A percentile compares a stretch with the other conserved stretches of the same genome.
Evolutionary conservation across 2,113 vertebrate species (phyloP).

Genomic region (Ammospiza nelsoni): DNA sequence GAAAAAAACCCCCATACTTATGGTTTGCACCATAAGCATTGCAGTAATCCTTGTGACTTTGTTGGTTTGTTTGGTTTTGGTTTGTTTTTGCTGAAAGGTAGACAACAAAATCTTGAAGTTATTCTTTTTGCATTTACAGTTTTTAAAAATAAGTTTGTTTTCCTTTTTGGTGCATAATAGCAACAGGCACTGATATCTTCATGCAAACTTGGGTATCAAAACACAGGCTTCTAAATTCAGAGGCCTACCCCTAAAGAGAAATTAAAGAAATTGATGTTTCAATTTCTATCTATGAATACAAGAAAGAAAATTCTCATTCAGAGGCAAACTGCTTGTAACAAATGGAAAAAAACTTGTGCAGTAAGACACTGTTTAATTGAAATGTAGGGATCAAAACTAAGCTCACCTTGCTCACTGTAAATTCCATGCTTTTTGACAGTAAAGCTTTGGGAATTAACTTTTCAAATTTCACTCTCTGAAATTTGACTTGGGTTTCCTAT

Average conservation of each 20-base stretch:
- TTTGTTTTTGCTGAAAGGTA: conserved; percentile 62
- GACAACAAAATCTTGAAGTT: conserved; percentile 51
- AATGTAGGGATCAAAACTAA: not conserved
- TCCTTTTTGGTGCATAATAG: conserved; percentile 27
- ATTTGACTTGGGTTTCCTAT: not conserved
- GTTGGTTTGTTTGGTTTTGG: conserved; percentile 48
- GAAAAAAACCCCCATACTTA: conserved; percentile 3
- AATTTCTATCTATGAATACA: not conserved
- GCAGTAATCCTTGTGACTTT: conserved; percentile 64
- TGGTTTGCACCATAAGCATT: conserved; percentile 66
- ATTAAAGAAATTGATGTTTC: not conserved
- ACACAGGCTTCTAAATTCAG: not conserved
- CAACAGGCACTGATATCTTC: conserved; percentile 13
- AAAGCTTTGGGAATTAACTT: not conserved
- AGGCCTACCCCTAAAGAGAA: not conserved
- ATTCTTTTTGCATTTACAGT: not conserved
- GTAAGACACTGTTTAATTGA: not conserved
- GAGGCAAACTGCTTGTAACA: not conserved
- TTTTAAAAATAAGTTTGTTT: conserved; percentile 47
- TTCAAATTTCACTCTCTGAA: not conserved
- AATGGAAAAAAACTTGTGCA: not conserved
- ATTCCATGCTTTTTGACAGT: not conserved
- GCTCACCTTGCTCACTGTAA: not conserved
- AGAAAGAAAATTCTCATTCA: not conserved
- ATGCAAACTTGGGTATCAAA: not conserved